Base-by-base conservation (phyloP, 2,797 vertebrate species). In the Streptopelia turtur region DNA sequence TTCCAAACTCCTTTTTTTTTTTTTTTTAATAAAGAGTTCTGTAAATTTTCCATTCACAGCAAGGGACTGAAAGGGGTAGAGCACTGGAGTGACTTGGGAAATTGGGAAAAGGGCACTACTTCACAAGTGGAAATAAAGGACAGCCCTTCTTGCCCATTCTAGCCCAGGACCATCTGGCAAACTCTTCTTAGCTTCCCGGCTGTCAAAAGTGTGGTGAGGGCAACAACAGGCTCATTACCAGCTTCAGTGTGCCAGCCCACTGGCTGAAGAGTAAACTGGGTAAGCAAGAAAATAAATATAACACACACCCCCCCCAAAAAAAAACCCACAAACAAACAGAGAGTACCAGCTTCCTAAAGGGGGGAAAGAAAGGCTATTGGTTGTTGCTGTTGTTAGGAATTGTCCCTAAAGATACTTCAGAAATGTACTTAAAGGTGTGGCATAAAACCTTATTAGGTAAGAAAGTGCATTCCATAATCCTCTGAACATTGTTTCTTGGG, bases 371-470 rank as follows among this genome's bases (percentile, higher is more conserved):
- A 78, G 12, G 31, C 55, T 68, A 64, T 23, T 84, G 43, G 47
- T 13, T 81, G 28, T 20, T 71, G 75, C 30, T 89, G 50, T 56
- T 93, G 47, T 76, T 87, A 76, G 14, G 14, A 92, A 22, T 28
- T 35, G 24, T 47, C 95, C 30, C 55, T 81, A 71, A 88, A 87
- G 83, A 88, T n/a, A 86, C 61, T 90, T 88, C 41, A 81, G 39
- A 90, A 83, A 63, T 21, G 15, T 63, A 65, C 69, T 92, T 65
- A 69, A 83, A 76, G 39, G 53, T 76, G 85, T 78, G 55, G 69
- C 63, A 88, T 93, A 96, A 96, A 94, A 78, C 37, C 79, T 91
- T 81, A 65, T 66, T 96, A 90, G 69, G 56, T 69, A 91, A 91
- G 75, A 30, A 89, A 93, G 91, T 50, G 37, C 90, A 83, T 49